Evolutionary conservation across 2,888 invertebrate species (phyloP).

Genomic region (Rotaria socialis): DNA sequence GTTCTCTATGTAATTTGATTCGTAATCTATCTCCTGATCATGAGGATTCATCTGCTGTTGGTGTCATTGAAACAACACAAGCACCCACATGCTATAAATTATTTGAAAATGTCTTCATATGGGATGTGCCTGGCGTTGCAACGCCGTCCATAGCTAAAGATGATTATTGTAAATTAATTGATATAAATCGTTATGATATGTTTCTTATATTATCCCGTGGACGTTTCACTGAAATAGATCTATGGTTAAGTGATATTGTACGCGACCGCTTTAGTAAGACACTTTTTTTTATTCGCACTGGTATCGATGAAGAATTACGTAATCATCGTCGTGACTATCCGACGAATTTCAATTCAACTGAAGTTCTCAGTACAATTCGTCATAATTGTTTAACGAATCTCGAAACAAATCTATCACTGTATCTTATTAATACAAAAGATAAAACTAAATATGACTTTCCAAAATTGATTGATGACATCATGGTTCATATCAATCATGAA

Average conservation of each 20-base stretch:
- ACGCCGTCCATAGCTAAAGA: constrained; percentile 47
- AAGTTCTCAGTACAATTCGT: neutral
- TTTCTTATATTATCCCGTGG: constrained; percentile 48
- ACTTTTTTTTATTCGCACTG: constrained; percentile 40
- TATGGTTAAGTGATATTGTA: constrained; percentile 41
- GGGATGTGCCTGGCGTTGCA: constrained; percentile 48
- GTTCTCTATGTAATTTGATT: constrained; percentile 33
- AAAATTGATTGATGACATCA: neutral
- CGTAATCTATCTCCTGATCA: neutral
- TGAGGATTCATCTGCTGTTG: neutral
- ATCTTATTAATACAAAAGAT: constrained; percentile 11
- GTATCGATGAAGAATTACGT: constrained; percentile 46
- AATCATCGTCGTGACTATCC: constrained; percentile 38
- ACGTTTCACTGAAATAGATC: constrained; percentile 47
- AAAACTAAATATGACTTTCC: constrained; percentile 14
- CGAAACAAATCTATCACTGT: neutral
- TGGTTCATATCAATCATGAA: neutral
- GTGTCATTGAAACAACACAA: constrained; percentile 10
- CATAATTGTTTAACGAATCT: neutral
- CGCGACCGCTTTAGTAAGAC: constrained; percentile 19
- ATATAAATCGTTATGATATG: constrained; percentile 47
- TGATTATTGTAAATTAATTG: constrained; percentile 46
- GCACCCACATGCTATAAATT: neutral
- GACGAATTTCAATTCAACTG: constrained; percentile 4
- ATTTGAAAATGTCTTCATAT: constrained; percentile 38